Percentiles rank a stretch among this genome's conserved stretches.
phyloP scores from a whole-genome alignment of 2,888 invertebrate species.

The Spatulosminthurus flaviceps region DNA sequence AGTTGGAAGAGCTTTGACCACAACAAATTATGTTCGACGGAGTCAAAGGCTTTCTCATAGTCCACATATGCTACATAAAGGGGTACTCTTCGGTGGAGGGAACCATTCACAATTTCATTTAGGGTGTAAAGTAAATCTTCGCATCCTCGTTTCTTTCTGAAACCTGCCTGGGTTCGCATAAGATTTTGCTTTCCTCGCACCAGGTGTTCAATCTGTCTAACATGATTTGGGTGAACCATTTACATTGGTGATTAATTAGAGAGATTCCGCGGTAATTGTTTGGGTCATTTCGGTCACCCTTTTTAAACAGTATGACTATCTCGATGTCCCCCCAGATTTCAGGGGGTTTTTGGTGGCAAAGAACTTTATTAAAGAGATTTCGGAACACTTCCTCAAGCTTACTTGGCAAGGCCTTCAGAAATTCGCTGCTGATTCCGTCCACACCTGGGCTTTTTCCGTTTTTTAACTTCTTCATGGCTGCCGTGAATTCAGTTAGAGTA shows the following conservation, averaged over 20 bases:
- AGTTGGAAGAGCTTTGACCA: neutral
- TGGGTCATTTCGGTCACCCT: neutral
- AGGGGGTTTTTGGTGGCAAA: neutral
- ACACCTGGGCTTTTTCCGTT: neutral
- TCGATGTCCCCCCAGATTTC: neutral
- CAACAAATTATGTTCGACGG: constrained; percentile 20
- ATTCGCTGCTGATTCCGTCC: neutral
- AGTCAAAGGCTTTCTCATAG: constrained; percentile 27
- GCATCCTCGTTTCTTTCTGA: constrained; percentile 26
- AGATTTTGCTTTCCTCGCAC: neutral
- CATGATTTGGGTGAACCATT: neutral
- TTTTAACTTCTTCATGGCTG: neutral
- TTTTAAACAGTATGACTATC: neutral
- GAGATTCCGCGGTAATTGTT: neutral
- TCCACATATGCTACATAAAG: neutral
- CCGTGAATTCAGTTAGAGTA: neutral
- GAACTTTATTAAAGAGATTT: neutral
- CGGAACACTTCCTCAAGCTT: too few relatives aligned
- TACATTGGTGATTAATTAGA: neutral
- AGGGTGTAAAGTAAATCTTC: constrained; percentile 27
- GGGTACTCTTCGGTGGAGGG: neutral
- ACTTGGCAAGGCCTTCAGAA: neutral
- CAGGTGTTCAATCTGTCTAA: neutral
- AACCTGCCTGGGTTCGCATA: constrained; percentile 2
- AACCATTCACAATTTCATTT: neutral